phyloP scores from a whole-genome alignment of 1,140 invertebrate species.

The Trichonephila inaurata region DNA sequence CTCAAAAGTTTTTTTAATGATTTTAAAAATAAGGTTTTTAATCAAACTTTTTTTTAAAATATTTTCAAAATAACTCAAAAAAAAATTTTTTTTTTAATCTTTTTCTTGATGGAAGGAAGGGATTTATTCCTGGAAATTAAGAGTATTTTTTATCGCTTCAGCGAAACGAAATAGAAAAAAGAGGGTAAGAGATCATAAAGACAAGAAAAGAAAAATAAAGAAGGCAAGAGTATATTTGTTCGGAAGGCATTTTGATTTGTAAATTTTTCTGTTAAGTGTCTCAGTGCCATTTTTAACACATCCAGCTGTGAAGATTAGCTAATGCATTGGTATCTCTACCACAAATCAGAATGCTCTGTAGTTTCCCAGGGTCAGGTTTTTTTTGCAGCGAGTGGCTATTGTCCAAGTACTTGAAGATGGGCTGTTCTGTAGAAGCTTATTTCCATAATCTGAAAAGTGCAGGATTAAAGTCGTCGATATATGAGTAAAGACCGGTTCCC shows the following conservation, averaged over 20 bases:
- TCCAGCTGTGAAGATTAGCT: background rate
- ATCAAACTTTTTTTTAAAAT: no score
- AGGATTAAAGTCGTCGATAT: constrained; percentile 20
- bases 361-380: background rate
- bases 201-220: background rate
- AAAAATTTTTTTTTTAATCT: no score
- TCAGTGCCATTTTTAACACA: background rate
- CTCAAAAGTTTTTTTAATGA: no score
- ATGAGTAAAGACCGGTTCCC: constrained; percentile 27
- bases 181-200: background rate
- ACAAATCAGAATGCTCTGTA: background rate
- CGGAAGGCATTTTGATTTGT: background rate
- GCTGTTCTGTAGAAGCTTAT: background rate
- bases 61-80: no score
- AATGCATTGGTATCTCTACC: background rate
- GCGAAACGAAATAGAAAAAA: background rate
- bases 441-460: constrained; percentile 46
- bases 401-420: constrained; percentile 35
- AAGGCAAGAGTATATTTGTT: background rate
- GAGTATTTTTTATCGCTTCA: no score
- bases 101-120: no score
- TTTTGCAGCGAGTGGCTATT: background rate
- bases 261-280: background rate
- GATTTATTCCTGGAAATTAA: no score
- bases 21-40: no score